A percentile compares a stretch with the other conserved stretches of the same genome.
Conservation (phyloP, 1,140 invertebrate genomes). For the Drosophila mojavensis region DNA sequence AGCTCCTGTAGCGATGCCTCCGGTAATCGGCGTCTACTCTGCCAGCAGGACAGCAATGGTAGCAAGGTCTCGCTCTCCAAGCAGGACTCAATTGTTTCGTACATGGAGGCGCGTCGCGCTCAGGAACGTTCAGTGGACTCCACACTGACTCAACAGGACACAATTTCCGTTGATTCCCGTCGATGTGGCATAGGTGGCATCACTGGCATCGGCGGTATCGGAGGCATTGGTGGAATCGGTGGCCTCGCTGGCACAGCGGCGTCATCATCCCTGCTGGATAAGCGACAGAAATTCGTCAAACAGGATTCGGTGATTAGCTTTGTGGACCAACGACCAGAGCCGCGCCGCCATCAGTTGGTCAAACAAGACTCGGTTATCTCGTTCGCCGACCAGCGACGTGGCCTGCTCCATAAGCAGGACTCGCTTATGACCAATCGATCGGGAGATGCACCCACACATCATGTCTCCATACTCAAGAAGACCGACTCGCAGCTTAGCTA, state of each 20-base stretch:
- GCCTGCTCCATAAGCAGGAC: slow-evolving; percentile 78
- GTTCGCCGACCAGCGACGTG: slow-evolving; percentile 80
- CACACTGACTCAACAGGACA: slow-evolving; percentile 59
- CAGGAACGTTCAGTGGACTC: slow-evolving; percentile 55
- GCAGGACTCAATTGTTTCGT: slow-evolving; percentile 83
- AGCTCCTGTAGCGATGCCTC: slow-evolving; percentile 80
- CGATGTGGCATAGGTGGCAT: slow-evolving; percentile 35
- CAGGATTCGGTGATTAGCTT: slow-evolving; percentile 84
- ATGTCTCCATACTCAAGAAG: slow-evolving; percentile 83
- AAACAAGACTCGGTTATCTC: slow-evolving; percentile 84
- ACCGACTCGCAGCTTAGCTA: slow-evolving; percentile 80
- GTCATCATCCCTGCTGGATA: slow-evolving; percentile 59
- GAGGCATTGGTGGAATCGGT: slow-evolving; percentile 10
- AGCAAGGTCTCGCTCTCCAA: slow-evolving; percentile 78
- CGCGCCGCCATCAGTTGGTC: slow-evolving; percentile 77
- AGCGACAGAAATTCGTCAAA: slow-evolving; percentile 81
- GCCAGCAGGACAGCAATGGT: slow-evolving; percentile 83
- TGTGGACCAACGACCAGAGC: slow-evolving; percentile 80
- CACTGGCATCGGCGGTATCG: background rate
- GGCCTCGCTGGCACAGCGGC: slow-evolving; percentile 12
- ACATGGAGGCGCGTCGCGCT: slow-evolving; percentile 72
- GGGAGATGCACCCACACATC: slow-evolving; percentile 76
- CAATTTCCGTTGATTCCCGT: slow-evolving; percentile 70
- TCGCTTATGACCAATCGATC: slow-evolving; percentile 75
- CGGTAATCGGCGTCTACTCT: slow-evolving; percentile 69